Evolutionary conservation across 92 coral and sea anemone species (phyloP).

Genomic region (Paragorgia papillata): DNA sequence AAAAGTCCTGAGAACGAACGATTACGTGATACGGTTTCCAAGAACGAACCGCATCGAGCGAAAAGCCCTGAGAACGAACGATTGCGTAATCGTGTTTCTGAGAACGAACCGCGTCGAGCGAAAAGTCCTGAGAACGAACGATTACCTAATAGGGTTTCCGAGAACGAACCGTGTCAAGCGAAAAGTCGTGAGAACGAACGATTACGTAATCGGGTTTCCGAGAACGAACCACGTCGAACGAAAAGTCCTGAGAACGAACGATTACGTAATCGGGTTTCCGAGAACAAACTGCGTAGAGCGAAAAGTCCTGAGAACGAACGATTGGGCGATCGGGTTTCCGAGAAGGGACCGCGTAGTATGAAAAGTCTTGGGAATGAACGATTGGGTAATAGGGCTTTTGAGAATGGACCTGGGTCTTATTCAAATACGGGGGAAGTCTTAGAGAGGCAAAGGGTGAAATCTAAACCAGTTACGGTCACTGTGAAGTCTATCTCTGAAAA

Average conservation of each 20-base stretch:
- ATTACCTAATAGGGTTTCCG: neutral
- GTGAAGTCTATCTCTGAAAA: constrained; percentile 10
- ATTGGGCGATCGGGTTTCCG: neutral
- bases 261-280: neutral
- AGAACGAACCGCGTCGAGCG: neutral
- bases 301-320: neutral
- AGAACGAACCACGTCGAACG: neutral
- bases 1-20: neutral
- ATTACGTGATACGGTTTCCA: neutral
- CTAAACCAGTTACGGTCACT: constrained; percentile 26
- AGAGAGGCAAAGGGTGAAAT: neutral
- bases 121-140: neutral
- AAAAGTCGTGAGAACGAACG: neutral
- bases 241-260: neutral
- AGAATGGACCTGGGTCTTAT: constrained; percentile 8
- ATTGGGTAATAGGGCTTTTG: neutral
- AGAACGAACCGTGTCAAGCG: neutral
- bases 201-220: neutral
- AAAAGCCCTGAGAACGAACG: neutral
- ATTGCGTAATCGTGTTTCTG: neutral
- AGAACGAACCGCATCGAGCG: neutral
- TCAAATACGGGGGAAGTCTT: neutral
- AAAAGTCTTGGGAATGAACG: neutral
- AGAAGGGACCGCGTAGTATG: neutral
- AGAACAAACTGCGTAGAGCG: neutral